These are phyloP conservation scores for Macrobrachium rosenbergii DNA, from an alignment of 1,140 invertebrate species.

Conservation along the genomic window DNA sequence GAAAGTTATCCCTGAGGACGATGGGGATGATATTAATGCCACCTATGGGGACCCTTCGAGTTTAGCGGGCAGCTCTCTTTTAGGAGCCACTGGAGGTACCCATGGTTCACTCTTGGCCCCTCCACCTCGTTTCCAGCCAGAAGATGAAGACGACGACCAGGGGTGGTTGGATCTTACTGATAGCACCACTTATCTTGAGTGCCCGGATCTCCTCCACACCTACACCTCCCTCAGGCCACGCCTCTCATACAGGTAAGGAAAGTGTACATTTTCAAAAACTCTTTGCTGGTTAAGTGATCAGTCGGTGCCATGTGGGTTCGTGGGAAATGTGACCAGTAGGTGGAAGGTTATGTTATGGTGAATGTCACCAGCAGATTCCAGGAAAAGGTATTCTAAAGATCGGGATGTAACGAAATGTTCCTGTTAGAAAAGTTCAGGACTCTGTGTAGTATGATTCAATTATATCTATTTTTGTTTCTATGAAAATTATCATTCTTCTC, in stretches of 20 bases:
- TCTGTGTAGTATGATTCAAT: no score
- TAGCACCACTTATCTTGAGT: conserved; percentile 33
- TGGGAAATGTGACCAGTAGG: no score
- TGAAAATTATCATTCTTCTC: no score
- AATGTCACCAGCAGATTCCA: no score
- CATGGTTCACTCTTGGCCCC: conserved; percentile 45
- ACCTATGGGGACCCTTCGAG: conserved; percentile 40
- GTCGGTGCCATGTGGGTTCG: no score
- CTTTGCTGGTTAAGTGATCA: no score
- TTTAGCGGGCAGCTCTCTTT: not conserved
- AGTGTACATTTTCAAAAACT: not conserved
- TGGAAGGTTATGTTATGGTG: no score
- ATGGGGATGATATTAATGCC: conserved; percentile 25
- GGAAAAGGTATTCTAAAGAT: no score
- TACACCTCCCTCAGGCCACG: conserved; percentile 49
- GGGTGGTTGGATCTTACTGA: conserved; percentile 42
- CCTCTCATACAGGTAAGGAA: conserved; percentile 41
- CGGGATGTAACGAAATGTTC: no score
- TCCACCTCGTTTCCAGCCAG: conserved; percentile 45
- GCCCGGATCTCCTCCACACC: conserved; percentile 35
- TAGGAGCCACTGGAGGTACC: conserved; percentile 23
- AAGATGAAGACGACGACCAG: conserved; percentile 46
- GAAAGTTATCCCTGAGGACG: conserved; percentile 50
- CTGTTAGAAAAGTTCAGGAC: no score
- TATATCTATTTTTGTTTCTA: no score